phyloP scores from a whole-genome alignment of 2,113 vertebrate genomes.

The Ancistrus triradiatus region DNA sequence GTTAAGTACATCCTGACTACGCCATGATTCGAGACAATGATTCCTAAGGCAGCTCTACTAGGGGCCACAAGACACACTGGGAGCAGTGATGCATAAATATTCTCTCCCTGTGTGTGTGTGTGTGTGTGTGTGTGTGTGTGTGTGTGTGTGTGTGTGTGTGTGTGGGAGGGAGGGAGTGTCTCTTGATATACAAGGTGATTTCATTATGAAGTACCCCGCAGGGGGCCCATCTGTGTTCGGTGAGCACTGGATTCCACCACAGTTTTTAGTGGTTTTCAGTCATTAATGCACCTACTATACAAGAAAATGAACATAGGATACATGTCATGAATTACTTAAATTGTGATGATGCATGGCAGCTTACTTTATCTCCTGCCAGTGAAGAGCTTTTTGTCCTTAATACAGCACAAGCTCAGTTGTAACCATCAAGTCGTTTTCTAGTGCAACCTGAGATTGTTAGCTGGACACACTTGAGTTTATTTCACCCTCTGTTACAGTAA shows the following conservation, averaged over 20 bases:
- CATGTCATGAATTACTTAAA: not conserved
- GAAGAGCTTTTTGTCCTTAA: too few relatives aligned
- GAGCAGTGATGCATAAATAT: not conserved
- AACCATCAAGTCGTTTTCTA: not conserved
- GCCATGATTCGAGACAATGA: not conserved
- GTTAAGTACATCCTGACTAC: not conserved
- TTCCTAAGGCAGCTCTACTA: not conserved
- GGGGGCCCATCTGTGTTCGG: not conserved
- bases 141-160: too few relatives aligned
- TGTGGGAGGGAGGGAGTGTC: too few relatives aligned
- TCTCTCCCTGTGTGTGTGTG: not conserved
- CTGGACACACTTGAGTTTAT: not conserved
- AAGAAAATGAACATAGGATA: not conserved
- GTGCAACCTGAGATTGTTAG: not conserved
- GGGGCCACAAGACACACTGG: not conserved
- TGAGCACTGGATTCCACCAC: too few relatives aligned
- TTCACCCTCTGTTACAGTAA: slow-evolving; percentile 3
- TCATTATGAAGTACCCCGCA: too few relatives aligned
- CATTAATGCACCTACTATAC: too few relatives aligned
- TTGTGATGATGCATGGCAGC: not conserved
- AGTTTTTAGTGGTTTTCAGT: too few relatives aligned
- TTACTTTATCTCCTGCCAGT: too few relatives aligned
- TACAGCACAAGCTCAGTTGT: not conserved
- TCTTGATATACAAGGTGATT: too few relatives aligned
- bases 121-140: not conserved